A percentile compares a stretch with the other conserved stretches of the same genome.
Evolutionary conservation across 2,797 vertebrate species (phyloP).

Genomic region (Borostomias antarcticus): DNA sequence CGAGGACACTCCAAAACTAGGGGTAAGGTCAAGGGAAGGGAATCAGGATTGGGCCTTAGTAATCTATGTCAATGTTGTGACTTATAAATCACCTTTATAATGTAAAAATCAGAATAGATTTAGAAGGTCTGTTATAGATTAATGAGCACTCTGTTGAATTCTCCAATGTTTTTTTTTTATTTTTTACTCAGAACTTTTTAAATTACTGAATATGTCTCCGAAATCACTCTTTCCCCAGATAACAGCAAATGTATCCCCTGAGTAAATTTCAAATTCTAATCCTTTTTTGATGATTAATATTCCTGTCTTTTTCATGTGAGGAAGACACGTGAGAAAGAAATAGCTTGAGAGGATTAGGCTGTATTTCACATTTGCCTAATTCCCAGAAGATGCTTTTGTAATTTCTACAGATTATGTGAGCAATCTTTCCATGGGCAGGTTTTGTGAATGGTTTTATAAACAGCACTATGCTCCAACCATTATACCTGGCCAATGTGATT

Average conservation of each 20-base stretch:
- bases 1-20: too few relatives aligned
- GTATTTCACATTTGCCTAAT: constrained; percentile 57
- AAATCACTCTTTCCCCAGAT: not conserved
- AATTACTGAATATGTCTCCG: not conserved
- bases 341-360: constrained; percentile 60
- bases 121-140: not conserved
- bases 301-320: constrained; percentile 8
- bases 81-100: too few relatives aligned
- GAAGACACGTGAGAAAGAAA: too few relatives aligned
- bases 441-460: constrained; percentile 34
- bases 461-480: not conserved
- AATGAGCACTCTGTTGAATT: not conserved
- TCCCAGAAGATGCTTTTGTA: constrained; percentile 48
- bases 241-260: constrained; percentile 14
- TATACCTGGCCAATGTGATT: constrained; percentile 22
- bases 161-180: not conserved
- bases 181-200: not conserved
- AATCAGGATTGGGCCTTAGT: too few relatives aligned
- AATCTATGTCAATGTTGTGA: too few relatives aligned
- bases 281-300: constrained; percentile 23
- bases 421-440: constrained; percentile 57
- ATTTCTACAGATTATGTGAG: constrained; percentile 51
- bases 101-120: too few relatives aligned
- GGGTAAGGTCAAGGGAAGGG: too few relatives aligned
- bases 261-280: constrained; percentile 12